Conservation (phyloP, 1,140 invertebrate species). For the Temnothorax curvispinosus region DNA sequence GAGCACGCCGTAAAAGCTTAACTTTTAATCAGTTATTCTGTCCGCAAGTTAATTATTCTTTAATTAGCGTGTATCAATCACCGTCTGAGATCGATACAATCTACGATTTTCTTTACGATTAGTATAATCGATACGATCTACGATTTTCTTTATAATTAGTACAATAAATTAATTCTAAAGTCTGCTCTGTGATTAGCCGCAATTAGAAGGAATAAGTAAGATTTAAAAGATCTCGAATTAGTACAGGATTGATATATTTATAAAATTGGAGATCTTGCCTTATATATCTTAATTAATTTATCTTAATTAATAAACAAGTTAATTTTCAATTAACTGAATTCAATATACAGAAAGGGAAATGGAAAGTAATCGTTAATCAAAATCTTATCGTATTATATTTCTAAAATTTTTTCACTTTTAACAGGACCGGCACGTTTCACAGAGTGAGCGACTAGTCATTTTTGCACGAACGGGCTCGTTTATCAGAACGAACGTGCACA, state of each 20-base stretch:
- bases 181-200: neutral
- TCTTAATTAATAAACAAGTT: too few relatives aligned
- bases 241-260: neutral
- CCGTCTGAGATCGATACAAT: neutral
- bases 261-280: neutral
- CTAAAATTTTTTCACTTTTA: neutral
- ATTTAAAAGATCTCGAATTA: neutral
- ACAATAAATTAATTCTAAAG: neutral
- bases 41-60: neutral
- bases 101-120: neutral
- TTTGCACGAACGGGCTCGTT: neutral
- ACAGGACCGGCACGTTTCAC: neutral
- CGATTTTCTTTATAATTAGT: neutral
- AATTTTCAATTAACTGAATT: neutral
- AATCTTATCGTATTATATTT: neutral
- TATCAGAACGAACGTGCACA: conserved; percentile 6
- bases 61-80: neutral
- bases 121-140: neutral
- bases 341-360: neutral
- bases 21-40: neutral
- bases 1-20: neutral
- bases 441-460: neutral
- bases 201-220: neutral
- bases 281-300: neutral
- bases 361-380: neutral